Evolutionary conservation across 2,888 invertebrate species (phyloP), one percentile per base, ranked within the genome.

Genomic region (Diadromus collaris): DNA sequence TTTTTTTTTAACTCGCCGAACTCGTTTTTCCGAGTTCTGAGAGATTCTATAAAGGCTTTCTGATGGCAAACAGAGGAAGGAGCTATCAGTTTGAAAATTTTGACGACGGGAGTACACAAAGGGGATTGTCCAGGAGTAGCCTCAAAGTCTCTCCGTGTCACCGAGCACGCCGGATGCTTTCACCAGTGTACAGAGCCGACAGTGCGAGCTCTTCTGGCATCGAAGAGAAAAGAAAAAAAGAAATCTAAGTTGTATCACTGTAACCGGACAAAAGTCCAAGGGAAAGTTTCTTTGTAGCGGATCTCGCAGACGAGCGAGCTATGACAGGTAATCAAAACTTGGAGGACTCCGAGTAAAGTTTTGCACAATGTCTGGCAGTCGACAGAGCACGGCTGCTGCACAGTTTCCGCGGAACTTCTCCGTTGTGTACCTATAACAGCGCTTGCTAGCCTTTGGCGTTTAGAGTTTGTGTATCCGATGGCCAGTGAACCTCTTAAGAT

Each of bases 311-410:
- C 41, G 48, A 9, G 54, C 32, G 44, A 68, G 72, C 72, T 76
- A 68, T 73, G 79, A 72, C 69, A 76, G 79, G 63, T 71, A 58
- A 72, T 73, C 60, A 71, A 72, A 63, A 73, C 79, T 76, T 76
- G 44, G 51, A 76, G 76, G 67, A 76, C 67, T 54, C 60, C 60
- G 68, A 60, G 21, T 56, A 27, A 73, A 79, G 64, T 79, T 79
- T 72, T 65, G 69, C 63, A 79, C 72, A 76, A 69, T 76, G 73
- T 69, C 58, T 44, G 64, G 51, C 60, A 44, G 68, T 68, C 41
- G 63, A n/a, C 44, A 46, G 48, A 32, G 9, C n/a, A 24, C 51
- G 44, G 21, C 60, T 46, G 32, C 34, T 24, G 7, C 29, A 19
- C 46, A 24, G 58, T 32, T 72, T 72, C 72, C 67, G 29, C 6